phyloP scores from a whole-genome alignment of 2,797 vertebrate genomes.

The Sebastes jordani region DNA sequence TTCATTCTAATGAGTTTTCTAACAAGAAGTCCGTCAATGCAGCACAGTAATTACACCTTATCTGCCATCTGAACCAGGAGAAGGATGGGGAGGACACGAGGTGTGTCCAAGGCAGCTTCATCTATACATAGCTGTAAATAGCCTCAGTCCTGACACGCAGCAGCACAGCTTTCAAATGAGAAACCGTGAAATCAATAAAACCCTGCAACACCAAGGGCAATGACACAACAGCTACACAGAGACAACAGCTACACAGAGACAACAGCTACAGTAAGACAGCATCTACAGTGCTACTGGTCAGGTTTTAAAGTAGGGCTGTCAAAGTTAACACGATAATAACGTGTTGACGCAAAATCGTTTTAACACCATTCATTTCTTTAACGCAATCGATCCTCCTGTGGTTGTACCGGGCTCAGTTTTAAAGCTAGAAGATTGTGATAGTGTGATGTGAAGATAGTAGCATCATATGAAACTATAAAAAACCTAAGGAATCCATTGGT shows the following conservation, averaged over 20 bases:
- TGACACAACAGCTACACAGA: not conserved
- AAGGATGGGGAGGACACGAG: slow-evolving; percentile 22
- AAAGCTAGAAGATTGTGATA: too few species aligned
- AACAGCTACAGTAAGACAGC: not conserved
- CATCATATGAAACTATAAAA: too few species aligned
- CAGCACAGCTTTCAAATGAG: slow-evolving; percentile 67
- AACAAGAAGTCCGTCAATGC: slow-evolving; percentile 35
- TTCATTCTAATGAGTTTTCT: slow-evolving; percentile 31
- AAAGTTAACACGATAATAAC: too few species aligned
- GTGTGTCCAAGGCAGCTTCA: slow-evolving; percentile 51
- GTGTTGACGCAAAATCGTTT: too few species aligned
- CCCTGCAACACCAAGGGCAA: slow-evolving; percentile 65
- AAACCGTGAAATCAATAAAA: slow-evolving; percentile 73
- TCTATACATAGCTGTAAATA: slow-evolving; percentile 76
- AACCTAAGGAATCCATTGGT: too few species aligned
- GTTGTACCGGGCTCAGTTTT: too few species aligned
- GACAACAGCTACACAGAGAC: not conserved
- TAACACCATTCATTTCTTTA: too few species aligned
- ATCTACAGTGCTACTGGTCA: not conserved
- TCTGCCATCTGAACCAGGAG: slow-evolving; percentile 42
- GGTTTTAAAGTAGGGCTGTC: too few species aligned
- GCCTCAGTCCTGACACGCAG: slow-evolving; percentile 50
- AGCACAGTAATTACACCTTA: slow-evolving; percentile 24
- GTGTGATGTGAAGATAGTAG: too few species aligned
- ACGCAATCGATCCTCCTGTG: too few species aligned